phyloP scores from a whole-genome alignment of 2,113 vertebrate genomes.

The Cebidichthys violaceus region DNA sequence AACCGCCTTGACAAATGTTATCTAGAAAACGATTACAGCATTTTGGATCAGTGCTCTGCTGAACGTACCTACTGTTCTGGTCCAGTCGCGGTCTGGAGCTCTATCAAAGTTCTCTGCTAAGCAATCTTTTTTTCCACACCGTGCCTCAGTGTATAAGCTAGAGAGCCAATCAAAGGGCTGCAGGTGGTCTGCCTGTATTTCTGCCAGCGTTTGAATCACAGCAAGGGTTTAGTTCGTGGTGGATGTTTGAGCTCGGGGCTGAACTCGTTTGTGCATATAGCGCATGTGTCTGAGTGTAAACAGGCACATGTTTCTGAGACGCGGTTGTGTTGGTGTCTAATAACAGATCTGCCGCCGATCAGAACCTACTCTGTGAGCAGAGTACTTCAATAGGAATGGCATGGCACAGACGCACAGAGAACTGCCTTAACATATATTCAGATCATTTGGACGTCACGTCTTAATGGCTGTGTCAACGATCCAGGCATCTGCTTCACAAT shows the following conservation, averaged over 20 bases:
- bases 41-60: conserved; percentile 2
- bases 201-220: conserved; percentile 13
- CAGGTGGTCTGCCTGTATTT: conserved; percentile 17
- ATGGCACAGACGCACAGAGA: neutral
- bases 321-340: neutral
- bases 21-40: neutral
- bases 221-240: neutral
- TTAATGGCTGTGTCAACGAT: neutral
- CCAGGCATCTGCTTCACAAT: conserved; percentile 12
- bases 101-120: neutral
- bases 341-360: neutral
- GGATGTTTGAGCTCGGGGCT: neutral
- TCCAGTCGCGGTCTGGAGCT: conserved; percentile 7
- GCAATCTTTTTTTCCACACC: conserved; percentile 19
- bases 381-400: neutral
- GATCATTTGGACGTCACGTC: conserved; percentile 1
- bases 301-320: neutral
- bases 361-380: neutral
- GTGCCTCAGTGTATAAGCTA: neutral
- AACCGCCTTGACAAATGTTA: neutral
- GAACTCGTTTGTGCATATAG: neutral
- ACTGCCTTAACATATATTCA: neutral
- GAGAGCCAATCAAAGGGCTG: neutral
- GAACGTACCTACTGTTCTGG: conserved; percentile 25
- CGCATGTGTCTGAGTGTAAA: neutral